Evolutionary conservation across 2,113 vertebrate genomes (phyloP).

Genomic region (Lepus americanus): DNA sequence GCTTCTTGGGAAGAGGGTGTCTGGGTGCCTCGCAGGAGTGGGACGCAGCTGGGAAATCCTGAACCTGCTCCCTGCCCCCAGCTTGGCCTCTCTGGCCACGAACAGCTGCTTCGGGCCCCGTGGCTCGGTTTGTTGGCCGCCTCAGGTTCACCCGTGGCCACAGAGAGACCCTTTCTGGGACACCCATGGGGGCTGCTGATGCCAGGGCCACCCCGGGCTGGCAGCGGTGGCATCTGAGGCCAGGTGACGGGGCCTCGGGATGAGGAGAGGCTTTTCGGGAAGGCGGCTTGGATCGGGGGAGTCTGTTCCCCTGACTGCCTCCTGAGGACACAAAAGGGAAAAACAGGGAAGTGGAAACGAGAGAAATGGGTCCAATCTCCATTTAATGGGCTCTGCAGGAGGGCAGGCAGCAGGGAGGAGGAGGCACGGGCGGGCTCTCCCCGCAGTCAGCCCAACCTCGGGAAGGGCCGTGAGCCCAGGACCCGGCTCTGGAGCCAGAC

Average conservation of each 20-base stretch:
- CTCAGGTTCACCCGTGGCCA: neutral
- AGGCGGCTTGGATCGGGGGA: neutral
- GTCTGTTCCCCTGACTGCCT: neutral
- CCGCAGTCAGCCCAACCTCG: neutral
- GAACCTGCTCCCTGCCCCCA: neutral
- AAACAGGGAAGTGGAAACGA: neutral
- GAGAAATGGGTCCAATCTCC: neutral
- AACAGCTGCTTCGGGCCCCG: neutral
- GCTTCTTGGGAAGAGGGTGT: neutral
- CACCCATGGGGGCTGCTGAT: neutral
- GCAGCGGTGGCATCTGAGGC: neutral
- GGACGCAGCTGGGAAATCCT: neutral
- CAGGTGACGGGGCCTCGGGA: neutral
- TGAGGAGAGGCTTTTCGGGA: neutral
- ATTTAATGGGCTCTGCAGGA: neutral
- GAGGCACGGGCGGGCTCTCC: too few species aligned
- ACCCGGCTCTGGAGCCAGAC: accelerated
- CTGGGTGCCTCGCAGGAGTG: neutral
- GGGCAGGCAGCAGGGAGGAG: accelerated
- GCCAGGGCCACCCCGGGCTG: neutral
- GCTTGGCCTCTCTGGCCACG: neutral
- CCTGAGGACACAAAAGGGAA: neutral
- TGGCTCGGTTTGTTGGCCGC: neutral
- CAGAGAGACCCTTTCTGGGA: neutral
- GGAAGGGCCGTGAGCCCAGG: neutral